Conservation (phyloP, 1,140 invertebrate genomes). For the Pachyrhynchus sulphureomaculatus region DNA sequence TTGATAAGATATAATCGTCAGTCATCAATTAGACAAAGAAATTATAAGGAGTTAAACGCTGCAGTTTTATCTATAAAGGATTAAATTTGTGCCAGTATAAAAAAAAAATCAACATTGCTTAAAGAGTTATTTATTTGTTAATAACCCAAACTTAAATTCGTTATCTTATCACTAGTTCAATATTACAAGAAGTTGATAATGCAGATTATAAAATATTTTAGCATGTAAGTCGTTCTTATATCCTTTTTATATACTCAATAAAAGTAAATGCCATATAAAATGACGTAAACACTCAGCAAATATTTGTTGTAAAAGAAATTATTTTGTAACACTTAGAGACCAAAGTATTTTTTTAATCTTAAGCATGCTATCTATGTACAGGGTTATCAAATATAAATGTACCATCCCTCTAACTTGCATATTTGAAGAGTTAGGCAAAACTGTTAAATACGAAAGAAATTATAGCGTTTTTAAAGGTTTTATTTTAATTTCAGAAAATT, state of each 20-base stretch:
- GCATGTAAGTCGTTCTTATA: background rate
- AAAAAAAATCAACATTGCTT: constrained; percentile 7
- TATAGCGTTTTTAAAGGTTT: no score
- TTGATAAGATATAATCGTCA: constrained; percentile 20
- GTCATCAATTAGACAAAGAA: constrained; percentile 16
- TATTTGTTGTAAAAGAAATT: no score
- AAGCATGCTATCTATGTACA: no score
- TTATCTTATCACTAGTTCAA: constrained; percentile 29
- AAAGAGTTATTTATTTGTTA: constrained; percentile 12
- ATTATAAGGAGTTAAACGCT: constrained; percentile 1
- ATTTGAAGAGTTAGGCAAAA: no score
- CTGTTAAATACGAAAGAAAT: no score
- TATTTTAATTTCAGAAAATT: no score
- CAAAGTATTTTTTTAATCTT: no score
- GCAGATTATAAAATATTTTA: constrained; percentile 22
- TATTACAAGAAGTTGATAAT: constrained; percentile 23
- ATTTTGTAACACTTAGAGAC: no score
- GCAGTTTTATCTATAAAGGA: constrained; percentile 17
- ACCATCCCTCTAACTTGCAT: no score
- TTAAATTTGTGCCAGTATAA: constrained; percentile 7
- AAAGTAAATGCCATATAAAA: background rate
- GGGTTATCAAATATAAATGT: no score
- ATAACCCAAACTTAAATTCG: constrained; percentile 5
- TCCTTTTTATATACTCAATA: constrained; percentile 5
- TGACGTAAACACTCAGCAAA: no score